phyloP scores from a whole-genome alignment of 1,140 invertebrate species.

The Anagrus nilaparvatae region DNA sequence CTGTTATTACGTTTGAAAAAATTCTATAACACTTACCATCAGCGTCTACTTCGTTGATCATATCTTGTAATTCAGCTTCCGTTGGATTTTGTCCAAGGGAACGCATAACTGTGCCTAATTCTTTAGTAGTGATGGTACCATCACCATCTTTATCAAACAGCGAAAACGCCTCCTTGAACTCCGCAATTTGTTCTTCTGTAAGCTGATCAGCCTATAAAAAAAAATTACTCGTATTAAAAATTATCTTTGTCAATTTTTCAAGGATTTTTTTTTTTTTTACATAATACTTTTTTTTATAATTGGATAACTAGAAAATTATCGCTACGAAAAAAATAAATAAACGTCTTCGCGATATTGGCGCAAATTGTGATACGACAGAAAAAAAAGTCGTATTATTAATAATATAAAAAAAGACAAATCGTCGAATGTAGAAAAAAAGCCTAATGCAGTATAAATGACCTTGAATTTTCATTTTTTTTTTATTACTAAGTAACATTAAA shows the following conservation, averaged over 20 bases:
- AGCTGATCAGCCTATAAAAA: slow-evolving; percentile 81
- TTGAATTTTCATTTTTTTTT: too few relatives aligned
- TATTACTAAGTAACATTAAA: too few relatives aligned
- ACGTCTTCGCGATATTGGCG: too few relatives aligned
- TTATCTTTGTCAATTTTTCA: background rate
- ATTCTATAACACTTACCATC: slow-evolving; percentile 95
- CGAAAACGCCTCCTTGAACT: slow-evolving; percentile 99
- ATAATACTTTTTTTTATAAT: too few relatives aligned
- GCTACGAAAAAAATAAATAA: too few relatives aligned
- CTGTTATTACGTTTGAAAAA: too few relatives aligned
- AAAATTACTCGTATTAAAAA: slow-evolving; percentile 14
- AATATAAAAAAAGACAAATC: too few relatives aligned
- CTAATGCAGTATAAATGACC: too few relatives aligned
- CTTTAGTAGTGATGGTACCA: slow-evolving; percentile 99
- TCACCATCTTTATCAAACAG: slow-evolving; percentile 99
- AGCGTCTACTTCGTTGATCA: slow-evolving; percentile 99
- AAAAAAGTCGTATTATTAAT: too few relatives aligned
- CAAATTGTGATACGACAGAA: too few relatives aligned
- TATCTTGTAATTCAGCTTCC: slow-evolving; percentile 98
- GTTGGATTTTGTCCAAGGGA: slow-evolving; percentile 99
- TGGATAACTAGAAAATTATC: too few relatives aligned
- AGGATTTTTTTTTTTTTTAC: background rate
- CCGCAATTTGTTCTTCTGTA: slow-evolving; percentile 96
- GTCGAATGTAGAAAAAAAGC: too few relatives aligned
- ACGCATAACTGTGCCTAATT: slow-evolving; percentile 97